A percentile compares a stretch with the other conserved stretches of the same genome.
These are phyloP conservation scores for Salminus brasiliensis DNA, from an alignment of 2,113 vertebrate genomes.

Conservation along the genomic window DNA sequence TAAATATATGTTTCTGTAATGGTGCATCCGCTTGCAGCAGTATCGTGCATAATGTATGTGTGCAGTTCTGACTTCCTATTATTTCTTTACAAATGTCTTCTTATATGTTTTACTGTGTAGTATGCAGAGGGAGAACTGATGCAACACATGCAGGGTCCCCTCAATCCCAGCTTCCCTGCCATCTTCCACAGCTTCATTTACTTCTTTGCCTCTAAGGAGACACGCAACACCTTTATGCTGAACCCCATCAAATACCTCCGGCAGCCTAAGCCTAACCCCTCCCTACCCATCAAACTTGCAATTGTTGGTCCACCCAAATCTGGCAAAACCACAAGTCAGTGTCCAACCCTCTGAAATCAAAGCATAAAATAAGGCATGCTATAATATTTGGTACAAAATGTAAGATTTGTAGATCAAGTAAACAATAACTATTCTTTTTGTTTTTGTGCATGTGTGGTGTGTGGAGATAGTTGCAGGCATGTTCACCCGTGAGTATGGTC, in stretches of 20 bases:
- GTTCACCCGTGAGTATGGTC: conserved; percentile 80
- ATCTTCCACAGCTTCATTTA: conserved; percentile 90
- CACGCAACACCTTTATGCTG: conserved; percentile 83
- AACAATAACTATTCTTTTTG: neutral
- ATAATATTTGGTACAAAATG: neutral
- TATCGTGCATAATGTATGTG: too few species aligned
- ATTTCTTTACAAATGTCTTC: neutral
- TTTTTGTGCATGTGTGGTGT: neutral
- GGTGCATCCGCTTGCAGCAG: too few species aligned
- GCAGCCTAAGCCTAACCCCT: conserved; percentile 81
- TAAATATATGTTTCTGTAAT: too few species aligned
- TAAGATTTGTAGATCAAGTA: neutral
- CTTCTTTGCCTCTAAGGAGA: conserved; percentile 88
- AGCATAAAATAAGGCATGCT: neutral
- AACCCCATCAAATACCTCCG: conserved; percentile 91
- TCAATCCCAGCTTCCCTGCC: conserved; percentile 75
- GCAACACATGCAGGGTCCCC: conserved; percentile 75
- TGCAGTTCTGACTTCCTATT: neutral
- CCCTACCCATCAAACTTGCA: conserved; percentile 83
- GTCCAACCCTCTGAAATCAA: neutral
- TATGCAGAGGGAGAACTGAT: conserved; percentile 84
- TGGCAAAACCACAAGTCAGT: conserved; percentile 90
- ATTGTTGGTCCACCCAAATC: conserved; percentile 91
- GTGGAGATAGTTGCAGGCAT: conserved; percentile 80
- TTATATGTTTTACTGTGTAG: conserved; percentile 47